Conservation (phyloP, 1,140 invertebrate species). For the Solenopsis fugax region DNA sequence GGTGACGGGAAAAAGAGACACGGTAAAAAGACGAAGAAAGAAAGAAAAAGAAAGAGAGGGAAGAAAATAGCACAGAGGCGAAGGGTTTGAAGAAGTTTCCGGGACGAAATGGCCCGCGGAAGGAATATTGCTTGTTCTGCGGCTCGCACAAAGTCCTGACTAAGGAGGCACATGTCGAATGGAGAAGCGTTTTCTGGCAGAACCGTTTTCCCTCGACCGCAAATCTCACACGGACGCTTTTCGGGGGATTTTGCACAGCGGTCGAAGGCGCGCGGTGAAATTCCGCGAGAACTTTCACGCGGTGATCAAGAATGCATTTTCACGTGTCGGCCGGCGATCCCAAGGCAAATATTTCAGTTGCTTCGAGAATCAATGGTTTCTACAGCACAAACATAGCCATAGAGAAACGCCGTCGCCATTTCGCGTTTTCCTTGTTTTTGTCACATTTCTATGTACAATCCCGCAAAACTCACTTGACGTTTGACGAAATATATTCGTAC, state of each 20-base stretch:
- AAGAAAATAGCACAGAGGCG: constrained; percentile 13
- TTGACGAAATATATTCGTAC: neutral
- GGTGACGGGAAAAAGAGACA: neutral
- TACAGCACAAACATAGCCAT: neutral
- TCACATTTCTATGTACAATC: neutral
- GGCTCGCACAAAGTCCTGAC: constrained; percentile 50
- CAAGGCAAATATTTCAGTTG: constrained; percentile 42
- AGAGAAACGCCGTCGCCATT: constrained; percentile 6
- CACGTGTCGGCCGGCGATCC: constrained; percentile 9
- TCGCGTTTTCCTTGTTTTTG: neutral
- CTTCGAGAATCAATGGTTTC: neutral
- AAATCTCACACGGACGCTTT: constrained; percentile 67
- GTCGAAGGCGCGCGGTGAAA: neutral
- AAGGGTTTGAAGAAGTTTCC: constrained; percentile 52
- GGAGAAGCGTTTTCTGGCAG: constrained; percentile 59
- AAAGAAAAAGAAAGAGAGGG: neutral
- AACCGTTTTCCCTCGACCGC: constrained; percentile 66
- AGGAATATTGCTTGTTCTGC: constrained; percentile 72
- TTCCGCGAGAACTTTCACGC: constrained; percentile 15
- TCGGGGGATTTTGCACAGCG: constrained; percentile 42
- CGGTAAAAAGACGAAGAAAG: constrained; percentile 43
- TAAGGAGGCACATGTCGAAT: constrained; percentile 42
- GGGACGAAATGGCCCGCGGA: constrained; percentile 68
- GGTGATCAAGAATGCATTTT: constrained; percentile 58
- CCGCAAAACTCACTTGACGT: neutral